Conservation (phyloP, 2,888 invertebrate species). For the Orgyia antiqua region DNA sequence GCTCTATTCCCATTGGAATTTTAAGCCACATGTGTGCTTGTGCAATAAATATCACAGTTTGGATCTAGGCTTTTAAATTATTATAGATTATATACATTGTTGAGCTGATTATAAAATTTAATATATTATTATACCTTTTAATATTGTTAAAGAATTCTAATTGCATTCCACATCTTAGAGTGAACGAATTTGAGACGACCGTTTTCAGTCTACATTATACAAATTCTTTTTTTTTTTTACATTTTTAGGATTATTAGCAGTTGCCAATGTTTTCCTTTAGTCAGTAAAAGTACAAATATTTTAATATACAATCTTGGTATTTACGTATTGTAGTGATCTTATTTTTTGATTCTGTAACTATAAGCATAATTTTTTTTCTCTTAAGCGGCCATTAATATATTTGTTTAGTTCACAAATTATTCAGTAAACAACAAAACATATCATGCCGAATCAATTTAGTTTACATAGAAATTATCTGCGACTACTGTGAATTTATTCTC, state of each 20-base stretch:
- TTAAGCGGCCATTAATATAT: constrained; percentile 66
- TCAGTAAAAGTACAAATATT: constrained; percentile 91
- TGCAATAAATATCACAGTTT: constrained; percentile 80
- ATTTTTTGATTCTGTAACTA: constrained; percentile 73
- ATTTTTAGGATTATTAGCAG: constrained; percentile 77
- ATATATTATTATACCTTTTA: constrained; percentile 80
- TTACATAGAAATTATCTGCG: constrained; percentile 50
- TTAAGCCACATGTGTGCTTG: constrained; percentile 78
- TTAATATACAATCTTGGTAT: constrained; percentile 80
- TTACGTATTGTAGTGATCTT: constrained; percentile 77
- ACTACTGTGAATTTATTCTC: constrained; percentile 49
- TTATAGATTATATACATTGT: constrained; percentile 81
- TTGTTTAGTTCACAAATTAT: constrained; percentile 60
- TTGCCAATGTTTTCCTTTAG: constrained; percentile 83
- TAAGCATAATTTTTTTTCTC: constrained; percentile 74
- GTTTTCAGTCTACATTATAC: constrained; percentile 78
- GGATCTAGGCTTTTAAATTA: constrained; percentile 80
- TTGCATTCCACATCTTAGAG: constrained; percentile 79
- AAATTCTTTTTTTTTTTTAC: constrained; percentile 74
- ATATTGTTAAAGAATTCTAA: constrained; percentile 79
- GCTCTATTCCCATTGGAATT: constrained; percentile 75
- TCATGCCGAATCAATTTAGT: constrained; percentile 66
- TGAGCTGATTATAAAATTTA: constrained; percentile 81
- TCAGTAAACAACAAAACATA: constrained; percentile 74
- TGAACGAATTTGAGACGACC: constrained; percentile 78